Percentiles rank a stretch among this genome's conserved stretches.
Evolutionary conservation across 2,888 invertebrate genomes (phyloP).

Genomic region (Dicycla oo): DNA sequence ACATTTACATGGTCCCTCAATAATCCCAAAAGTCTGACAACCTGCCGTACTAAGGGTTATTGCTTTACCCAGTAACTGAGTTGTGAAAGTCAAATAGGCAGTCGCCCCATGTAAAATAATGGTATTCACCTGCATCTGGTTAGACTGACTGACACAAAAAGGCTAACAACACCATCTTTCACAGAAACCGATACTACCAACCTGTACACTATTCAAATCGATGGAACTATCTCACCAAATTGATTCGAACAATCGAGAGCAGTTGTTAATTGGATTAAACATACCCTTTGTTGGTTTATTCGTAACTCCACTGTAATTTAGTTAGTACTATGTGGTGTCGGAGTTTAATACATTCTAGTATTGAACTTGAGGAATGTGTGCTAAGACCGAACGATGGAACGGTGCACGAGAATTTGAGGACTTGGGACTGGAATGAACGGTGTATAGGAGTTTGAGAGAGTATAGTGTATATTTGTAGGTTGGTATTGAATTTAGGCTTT

Average conservation of each 20-base stretch:
- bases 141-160: too few relatives aligned
- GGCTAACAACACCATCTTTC: background rate
- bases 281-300: slow-evolving; percentile 69
- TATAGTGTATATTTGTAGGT: slow-evolving; percentile 1
- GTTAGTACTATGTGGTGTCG: slow-evolving; percentile 61
- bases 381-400: background rate
- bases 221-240: slow-evolving; percentile 68
- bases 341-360: slow-evolving; percentile 39
- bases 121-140: too few relatives aligned
- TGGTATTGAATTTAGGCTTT: background rate
- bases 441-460: background rate
- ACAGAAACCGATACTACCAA: background rate
- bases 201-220: slow-evolving; percentile 32
- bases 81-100: too few relatives aligned
- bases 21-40: too few relatives aligned
- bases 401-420: slow-evolving; percentile 1
- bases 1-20: too few relatives aligned
- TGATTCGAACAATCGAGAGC: slow-evolving; percentile 72
- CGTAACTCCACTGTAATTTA: slow-evolving; percentile 71
- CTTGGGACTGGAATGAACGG: background rate
- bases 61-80: too few relatives aligned
- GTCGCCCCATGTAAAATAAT: too few relatives aligned
- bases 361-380: slow-evolving; percentile 19
- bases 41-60: too few relatives aligned
- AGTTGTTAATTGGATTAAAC: slow-evolving; percentile 73